Evolutionary conservation across 2,888 invertebrate genomes (phyloP), one percentile per base, ranked within the genome.

Genomic region (Nycteola revayana): DNA sequence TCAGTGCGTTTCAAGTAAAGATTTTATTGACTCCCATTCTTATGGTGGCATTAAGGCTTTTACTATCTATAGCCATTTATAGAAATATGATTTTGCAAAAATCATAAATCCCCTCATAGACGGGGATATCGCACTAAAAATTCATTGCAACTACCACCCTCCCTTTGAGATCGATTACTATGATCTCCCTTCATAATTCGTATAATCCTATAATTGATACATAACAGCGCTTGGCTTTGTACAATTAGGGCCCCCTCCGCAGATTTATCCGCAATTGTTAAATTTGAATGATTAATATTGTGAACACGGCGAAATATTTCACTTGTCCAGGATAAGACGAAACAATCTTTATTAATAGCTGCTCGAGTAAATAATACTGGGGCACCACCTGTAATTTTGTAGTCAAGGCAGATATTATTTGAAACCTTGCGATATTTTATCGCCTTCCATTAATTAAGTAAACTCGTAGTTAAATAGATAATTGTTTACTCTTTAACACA

Each of bases 141-240:
- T 47, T 56, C 54, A 52, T 61, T 50, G 52, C 46, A 34, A 45
- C 54, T 48, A 43, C 69, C 54, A 52, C 57, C 70, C 68, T 66
- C 70, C 69, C 64, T 68, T 67, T 60, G 29, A 61, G 65, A 74
- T 77, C 77, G 78, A 78, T 79, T 70, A 74, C 71, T 74, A 73
- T 74, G 65, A 74, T 75, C 74, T 70, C 79, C 77, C 80, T 75
- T 73, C 71, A 73, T 74, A 75, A 75, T 76, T 71, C 72, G 63
- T 59, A 73, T 80, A 83, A 82, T 80, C 75, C 75, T 66, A 66
- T 84, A 84, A 84, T 82, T 83, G 83, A 82, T 82, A 76, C 70
- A 67, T 75, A 74, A 80, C 77, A 79, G 72, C 75, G 52, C 56
- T 56, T 80, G 70, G 74, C 75, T 81, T 78, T 73, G 56, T 70